Percentiles rank a stretch among this genome's conserved stretches.
phyloP scores from a whole-genome alignment of 2,888 invertebrate species.

The Melikaiella ostensackeni region DNA sequence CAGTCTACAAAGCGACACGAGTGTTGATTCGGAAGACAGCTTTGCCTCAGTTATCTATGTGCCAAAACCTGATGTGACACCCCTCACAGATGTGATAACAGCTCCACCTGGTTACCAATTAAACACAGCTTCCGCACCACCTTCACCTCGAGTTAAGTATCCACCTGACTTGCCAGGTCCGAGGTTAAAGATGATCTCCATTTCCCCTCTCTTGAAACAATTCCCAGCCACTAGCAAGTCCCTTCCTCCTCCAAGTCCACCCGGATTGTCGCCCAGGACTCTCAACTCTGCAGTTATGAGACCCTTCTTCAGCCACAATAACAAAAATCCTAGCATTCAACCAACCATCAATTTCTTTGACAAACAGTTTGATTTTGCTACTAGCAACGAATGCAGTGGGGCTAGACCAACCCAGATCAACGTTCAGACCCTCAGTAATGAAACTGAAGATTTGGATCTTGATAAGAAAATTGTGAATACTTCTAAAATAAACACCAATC shows the following conservation, averaged over 20 bases:
- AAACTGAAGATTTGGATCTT: conserved; percentile 40
- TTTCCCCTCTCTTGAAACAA: conserved; percentile 80
- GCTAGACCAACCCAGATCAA: conserved; percentile 43
- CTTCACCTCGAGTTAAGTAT: conserved; percentile 86
- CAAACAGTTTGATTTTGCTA: conserved; percentile 43
- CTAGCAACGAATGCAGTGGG: conserved; percentile 41
- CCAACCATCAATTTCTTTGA: conserved; percentile 37
- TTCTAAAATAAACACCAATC: not conserved
- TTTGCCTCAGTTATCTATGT: conserved; percentile 95
- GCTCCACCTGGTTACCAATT: conserved; percentile 77
- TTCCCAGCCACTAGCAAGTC: conserved; percentile 81
- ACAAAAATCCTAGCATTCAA: conserved; percentile 43
- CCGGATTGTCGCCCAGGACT: conserved; percentile 69
- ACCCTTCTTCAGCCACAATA: conserved; percentile 58
- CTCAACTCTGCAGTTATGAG: conserved; percentile 56
- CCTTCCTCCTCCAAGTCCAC: conserved; percentile 74
- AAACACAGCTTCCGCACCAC: conserved; percentile 86
- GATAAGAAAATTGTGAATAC: conserved; percentile 44
- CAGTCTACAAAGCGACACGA: conserved; percentile 95
- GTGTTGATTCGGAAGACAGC: conserved; percentile 95
- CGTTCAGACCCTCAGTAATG: not conserved
- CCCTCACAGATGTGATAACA: conserved; percentile 56
- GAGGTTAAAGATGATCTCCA: conserved; percentile 82
- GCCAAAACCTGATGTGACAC: conserved; percentile 86
- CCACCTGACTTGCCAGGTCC: conserved; percentile 84